phyloP scores from a whole-genome alignment of 2,113 vertebrate genomes.

The Etia nguti region DNA sequence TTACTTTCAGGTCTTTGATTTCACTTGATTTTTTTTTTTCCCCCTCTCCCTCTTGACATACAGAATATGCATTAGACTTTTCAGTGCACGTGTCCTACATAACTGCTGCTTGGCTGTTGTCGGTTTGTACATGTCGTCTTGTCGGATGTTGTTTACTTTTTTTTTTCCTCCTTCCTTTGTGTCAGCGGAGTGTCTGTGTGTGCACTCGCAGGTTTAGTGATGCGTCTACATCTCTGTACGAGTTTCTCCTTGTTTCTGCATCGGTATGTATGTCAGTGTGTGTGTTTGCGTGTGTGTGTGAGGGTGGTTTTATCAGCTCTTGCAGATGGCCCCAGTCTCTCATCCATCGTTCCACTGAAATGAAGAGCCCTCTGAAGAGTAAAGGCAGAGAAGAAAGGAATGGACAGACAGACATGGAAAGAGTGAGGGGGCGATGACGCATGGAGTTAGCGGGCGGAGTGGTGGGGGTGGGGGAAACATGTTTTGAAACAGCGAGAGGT shows the following conservation, averaged over 20 bases:
- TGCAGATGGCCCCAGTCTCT: conserved; percentile 61
- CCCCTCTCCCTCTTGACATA: background rate
- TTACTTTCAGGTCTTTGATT: background rate
- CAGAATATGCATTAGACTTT: background rate
- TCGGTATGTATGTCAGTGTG: background rate
- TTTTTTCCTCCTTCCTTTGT: background rate
- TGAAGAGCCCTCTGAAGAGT: conserved; percentile 58
- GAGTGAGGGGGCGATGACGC: conserved; percentile 1
- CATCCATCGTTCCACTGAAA: conserved; percentile 60
- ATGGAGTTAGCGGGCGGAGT: background rate
- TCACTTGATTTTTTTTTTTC: background rate
- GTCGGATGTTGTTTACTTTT: background rate
- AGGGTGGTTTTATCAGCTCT: conserved; percentile 57
- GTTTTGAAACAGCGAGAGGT: background rate
- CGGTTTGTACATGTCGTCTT: background rate
- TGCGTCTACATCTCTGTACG: conserved; percentile 25
- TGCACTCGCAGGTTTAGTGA: conserved; percentile 13
- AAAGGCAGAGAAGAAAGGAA: conserved; percentile 45
- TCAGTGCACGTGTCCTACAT: conserved; percentile 5
- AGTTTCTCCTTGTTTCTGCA: conserved; percentile 20
- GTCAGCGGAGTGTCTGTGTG: background rate
- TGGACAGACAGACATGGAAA: conserved; percentile 18
- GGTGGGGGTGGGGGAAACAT: background rate
- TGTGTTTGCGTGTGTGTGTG: background rate
- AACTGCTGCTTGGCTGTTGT: background rate